These are phyloP conservation scores for Acropora tenuis DNA, from an alignment of 64 coral and sea anemone species.

Conservation along the genomic window DNA sequence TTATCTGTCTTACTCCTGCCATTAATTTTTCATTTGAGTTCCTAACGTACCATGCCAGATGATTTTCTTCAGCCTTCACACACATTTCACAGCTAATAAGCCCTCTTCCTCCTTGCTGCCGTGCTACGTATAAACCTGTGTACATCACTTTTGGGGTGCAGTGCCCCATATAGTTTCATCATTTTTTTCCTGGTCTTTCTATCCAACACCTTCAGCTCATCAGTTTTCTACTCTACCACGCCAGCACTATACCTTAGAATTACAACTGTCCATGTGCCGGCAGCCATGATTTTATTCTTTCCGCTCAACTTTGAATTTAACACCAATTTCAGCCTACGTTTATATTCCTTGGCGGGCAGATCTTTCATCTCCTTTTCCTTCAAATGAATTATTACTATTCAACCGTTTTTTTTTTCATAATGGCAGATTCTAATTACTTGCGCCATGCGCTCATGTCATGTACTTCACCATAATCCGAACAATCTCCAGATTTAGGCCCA, in stretches of 20 bases:
- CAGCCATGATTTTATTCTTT: not conserved
- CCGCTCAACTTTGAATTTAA: not conserved
- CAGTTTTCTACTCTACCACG: not conserved
- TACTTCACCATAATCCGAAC: conserved; percentile 59
- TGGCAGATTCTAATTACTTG: too few species aligned
- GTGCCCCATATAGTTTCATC: not conserved
- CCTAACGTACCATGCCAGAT: conserved; percentile 2
- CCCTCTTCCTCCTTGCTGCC: not conserved
- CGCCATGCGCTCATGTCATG: conserved; percentile 26
- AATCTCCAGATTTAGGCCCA: conserved; percentile 67
- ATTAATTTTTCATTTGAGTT: not conserved
- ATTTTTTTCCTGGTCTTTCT: not conserved
- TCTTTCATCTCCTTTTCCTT: too few species aligned
- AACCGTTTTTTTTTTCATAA: not conserved
- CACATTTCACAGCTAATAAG: not conserved
- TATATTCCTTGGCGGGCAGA: too few species aligned
- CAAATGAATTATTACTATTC: too few species aligned
- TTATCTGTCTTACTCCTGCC: not conserved
- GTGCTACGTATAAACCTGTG: not conserved
- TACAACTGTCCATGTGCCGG: not conserved
- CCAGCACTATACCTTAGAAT: not conserved
- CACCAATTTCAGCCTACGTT: not conserved
- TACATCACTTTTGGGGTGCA: conserved; percentile 5
- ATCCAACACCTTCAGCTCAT: not conserved
- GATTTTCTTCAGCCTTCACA: not conserved